Conservation (phyloP, 2,888 invertebrate species). For the Lycocerus yunnanus region DNA sequence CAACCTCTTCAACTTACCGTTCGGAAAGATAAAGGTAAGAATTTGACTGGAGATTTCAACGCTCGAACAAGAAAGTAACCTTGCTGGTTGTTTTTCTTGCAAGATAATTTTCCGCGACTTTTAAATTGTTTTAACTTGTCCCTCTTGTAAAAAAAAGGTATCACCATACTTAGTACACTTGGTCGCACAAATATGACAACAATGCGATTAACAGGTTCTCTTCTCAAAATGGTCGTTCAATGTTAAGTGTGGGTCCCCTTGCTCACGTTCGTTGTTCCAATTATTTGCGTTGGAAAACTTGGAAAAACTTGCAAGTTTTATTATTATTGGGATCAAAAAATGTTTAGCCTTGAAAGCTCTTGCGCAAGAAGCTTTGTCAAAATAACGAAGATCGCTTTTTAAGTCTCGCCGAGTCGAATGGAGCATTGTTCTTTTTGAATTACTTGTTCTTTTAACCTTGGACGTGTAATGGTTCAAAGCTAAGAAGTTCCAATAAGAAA, state of each 20-base stretch:
- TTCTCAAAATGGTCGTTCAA: conserved; percentile 22
- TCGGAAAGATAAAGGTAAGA: conserved; percentile 55
- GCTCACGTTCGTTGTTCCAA: conserved; percentile 14
- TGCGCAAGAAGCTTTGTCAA: conserved; percentile 30
- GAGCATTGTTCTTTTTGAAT: conserved; percentile 47
- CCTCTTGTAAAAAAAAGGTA: not conserved
- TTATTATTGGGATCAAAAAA: not conserved
- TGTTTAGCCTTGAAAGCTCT: conserved; percentile 9
- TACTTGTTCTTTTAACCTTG: conserved; percentile 44
- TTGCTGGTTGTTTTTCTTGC: not conserved
- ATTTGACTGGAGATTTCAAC: conserved; percentile 1
- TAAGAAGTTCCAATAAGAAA: conserved; percentile 20
- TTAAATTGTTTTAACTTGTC: not conserved
- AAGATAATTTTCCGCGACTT: not conserved
- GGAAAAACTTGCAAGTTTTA: not conserved
- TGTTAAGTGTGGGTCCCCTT: conserved; percentile 19
- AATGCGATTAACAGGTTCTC: conserved; percentile 15
- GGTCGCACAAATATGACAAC: not conserved
- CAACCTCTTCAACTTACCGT: conserved; percentile 68
- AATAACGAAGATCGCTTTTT: conserved; percentile 27
- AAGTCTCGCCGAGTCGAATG: conserved; percentile 41
- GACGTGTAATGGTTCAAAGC: conserved; percentile 32
- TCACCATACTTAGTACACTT: not conserved
- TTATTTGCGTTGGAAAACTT: not conserved
- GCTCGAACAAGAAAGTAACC: not conserved